Base-by-base conservation (phyloP, 2,113 vertebrate species). In the Microcebus lehilahytsara region DNA sequence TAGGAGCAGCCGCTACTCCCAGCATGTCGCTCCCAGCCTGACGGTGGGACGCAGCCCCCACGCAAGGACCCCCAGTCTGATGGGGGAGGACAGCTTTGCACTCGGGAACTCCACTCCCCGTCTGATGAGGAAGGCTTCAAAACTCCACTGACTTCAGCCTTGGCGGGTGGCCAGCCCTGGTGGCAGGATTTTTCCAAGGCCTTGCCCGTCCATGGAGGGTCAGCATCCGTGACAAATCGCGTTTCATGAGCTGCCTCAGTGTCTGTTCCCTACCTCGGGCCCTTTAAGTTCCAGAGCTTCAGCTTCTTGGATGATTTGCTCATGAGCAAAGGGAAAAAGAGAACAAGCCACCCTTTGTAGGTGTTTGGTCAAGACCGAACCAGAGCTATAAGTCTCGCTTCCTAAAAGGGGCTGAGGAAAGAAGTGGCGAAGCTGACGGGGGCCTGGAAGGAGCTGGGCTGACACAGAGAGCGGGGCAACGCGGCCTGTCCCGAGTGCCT, bases 331-430 rank as follows among this genome's bases (percentile, higher is more conserved):
- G 89, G 74, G 72, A 27, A 49, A 66, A 77, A 53, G 49, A 67
- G 60, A 97, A 98, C 97, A 97, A 97, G 87, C 56, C 90, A 17
- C 53, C 51, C 90, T 97, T 97, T 98, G 96, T 97, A 87, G 90
- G 90, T n/a, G 9, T 74, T 66, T 87, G 85, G 94, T 96, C 80
- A 85, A 75, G 90, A 92, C 87, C 46, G 90, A 92, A 64, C n/a
- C 42, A 13, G 37, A 87, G 87, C 96, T 93, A 9, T 93, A 96
- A 58, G 92, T 84, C 95, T 64, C 66, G 17, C 75, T 95, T 97
- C 71, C 89, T 78, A 19, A 93, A 77, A 89, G 56, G 72, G 96
- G 53, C 69, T 86, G 67, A 14, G 81, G 75, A 85, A 72, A 81
- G 96, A 84, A 37, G 67, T 77, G 86, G 74, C 19, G 51, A 89